Evolutionary conservation across 2,113 vertebrate species (phyloP), one percentile per base, ranked within the genome.

Genomic region (Podarcis muralis): DNA sequence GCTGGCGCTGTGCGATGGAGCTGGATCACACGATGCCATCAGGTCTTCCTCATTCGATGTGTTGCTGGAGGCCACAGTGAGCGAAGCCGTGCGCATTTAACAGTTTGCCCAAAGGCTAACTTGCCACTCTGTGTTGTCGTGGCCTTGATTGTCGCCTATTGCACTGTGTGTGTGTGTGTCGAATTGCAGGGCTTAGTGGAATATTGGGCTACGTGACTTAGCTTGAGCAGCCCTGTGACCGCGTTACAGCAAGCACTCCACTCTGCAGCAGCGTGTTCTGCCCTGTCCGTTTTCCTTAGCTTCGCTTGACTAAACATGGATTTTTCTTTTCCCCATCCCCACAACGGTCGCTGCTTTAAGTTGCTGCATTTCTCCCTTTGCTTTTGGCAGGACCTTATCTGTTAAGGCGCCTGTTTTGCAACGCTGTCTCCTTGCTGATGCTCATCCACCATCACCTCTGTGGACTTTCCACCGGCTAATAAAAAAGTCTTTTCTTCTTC

Each of bases 41-140:
- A 76, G 35, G 4, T 76, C 40, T 37, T 15, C 74, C 37, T 27
- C 30, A 69, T 48, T 4, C 15, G 40, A 53, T 71, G 68, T 23
- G 12, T 23, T 53, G 83, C 83, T 72, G 27, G 43, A 48, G 68
- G 43, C 16, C 40, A 83, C 13, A 18, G 62, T 69, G 81, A 65
- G 62, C 32, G 27, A 72, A 71, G 30, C 83, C 27, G n/a, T n/a
- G n/a, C n/a, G n/a, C n/a, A 75, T 72, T n/a, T 72, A 40, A 66
- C 83, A 37, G 11, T 68, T 84, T 84, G 68, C 6, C 86, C 79
- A 86, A 48, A 86, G 86, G 5, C 5, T 1, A 6, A 25, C 53
- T 84, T 92, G 53, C 59, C 32, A n/a, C 83, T 90, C 62, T 62
- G 11, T 8, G 43, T 84, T 91, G 74, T 62, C 83, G 35, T 53